These are phyloP conservation scores for Mylabris phalerata DNA, from an alignment of 1,140 invertebrate genomes.

Conservation along the genomic window DNA sequence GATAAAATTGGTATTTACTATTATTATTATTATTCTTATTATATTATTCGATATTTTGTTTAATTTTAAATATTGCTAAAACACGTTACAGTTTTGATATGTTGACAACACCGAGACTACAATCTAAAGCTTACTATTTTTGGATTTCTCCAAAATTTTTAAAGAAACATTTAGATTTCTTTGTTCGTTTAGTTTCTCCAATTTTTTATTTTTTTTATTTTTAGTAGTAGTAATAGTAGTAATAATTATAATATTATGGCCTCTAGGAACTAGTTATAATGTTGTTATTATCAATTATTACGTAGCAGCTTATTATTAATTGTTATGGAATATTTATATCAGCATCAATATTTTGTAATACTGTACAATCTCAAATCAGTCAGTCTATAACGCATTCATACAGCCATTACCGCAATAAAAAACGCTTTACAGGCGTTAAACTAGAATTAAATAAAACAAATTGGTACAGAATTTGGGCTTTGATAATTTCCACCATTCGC, in stretches of 20 bases:
- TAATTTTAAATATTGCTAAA: constrained; percentile 23
- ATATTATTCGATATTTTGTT: neutral
- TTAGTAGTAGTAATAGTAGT: too few species aligned
- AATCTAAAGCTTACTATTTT: constrained; percentile 16
- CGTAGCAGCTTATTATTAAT: constrained; percentile 7
- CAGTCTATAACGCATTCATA: constrained; percentile 1
- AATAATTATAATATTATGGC: constrained; percentile 14
- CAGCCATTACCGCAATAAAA: neutral
- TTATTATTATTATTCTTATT: constrained; percentile 1
- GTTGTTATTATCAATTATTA: constrained; percentile 9
- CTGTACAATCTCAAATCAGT: constrained; percentile 25
- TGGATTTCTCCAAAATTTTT: constrained; percentile 9
- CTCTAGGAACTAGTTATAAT: constrained; percentile 32
- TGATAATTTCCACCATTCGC: neutral
- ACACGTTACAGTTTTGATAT: constrained; percentile 36
- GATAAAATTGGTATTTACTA: neutral
- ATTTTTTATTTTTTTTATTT: constrained; percentile 4
- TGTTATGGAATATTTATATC: constrained; percentile 27
- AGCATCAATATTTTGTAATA: constrained; percentile 29
- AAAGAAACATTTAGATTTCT: constrained; percentile 24
- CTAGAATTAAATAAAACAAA: too few species aligned
- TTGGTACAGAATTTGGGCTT: too few species aligned
- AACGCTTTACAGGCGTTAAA: too few species aligned
- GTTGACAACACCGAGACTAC: constrained; percentile 36
- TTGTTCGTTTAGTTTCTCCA: too few species aligned